Base-by-base conservation (phyloP, 35 echinoderm and acorn worm species). In the Anneissia japonica region DNA sequence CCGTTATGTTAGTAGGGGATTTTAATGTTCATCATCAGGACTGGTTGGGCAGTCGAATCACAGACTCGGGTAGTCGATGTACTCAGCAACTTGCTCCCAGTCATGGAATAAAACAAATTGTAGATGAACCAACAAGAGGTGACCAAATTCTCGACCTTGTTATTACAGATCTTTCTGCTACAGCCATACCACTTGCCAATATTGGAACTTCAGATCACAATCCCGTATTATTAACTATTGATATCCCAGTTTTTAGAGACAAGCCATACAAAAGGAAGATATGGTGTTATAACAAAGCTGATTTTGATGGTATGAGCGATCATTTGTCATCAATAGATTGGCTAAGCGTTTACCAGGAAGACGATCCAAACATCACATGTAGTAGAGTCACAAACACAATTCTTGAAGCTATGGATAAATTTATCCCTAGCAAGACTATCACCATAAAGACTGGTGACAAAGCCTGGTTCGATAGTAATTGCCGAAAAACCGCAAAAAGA, bases 201-300 rank as follows among this genome's bases (percentile, higher is more conserved):
- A 11, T 14, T 19, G 75, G 75, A 12, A 77, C 75, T 14, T 32
- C 90, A 12, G 84, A 91, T 30, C 90, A 91, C 38, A 91, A 91
- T 38, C 84, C 90, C 26, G 80, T 84, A 13, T 33, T 79, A 23
- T 29, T 87, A 17, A 40, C 77, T 32, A 39, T 87, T 9, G 75
- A 87, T 29, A 39, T 64, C 5, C 26, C 85, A 36, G 28, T 74
- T 29, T 40, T 46, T 0, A 84, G 88, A 73, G 88, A 90, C 73
- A 90, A 84, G 37, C 88, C 88, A 30, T 90, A 84, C 35, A 82
- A 46, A 55, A 26, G 88, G 12, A 84, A 84, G 76, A 81, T 84
- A 3, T 77, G 72, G 88, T 39, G 64, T 9, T 83, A 90, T 46
- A 81, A 84, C 37, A 77, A 90, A 35, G 88, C 36, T 81, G n/a